Percentiles rank a stretch among this genome's conserved stretches.
These are phyloP conservation scores for Spongilla lacustris DNA, from an alignment of 37 sponge, comb jelly and placozoan genomes.

Conservation along the genomic window DNA sequence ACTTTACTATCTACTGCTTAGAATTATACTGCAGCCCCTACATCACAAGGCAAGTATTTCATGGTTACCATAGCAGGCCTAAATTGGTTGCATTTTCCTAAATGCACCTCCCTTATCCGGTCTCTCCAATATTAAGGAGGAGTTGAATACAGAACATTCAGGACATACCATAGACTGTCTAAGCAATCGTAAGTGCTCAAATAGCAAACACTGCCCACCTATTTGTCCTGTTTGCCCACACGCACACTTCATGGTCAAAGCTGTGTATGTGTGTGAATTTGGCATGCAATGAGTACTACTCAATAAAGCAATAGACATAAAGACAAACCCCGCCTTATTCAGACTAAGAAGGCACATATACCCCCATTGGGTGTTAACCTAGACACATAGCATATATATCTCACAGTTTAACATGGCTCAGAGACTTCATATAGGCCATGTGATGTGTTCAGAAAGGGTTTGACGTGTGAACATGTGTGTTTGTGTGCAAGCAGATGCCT, in stretches of 20 bases:
- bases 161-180: background rate
- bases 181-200: background rate
- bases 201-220: background rate
- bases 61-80: background rate
- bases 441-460: too few relatives aligned
- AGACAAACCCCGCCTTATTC: background rate
- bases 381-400: too few relatives aligned
- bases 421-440: too few relatives aligned
- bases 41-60: too few relatives aligned
- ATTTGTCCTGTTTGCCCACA: background rate
- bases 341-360: background rate
- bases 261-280: constrained; percentile 11
- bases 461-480: too few relatives aligned
- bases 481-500: too few relatives aligned
- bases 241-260: background rate
- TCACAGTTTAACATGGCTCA: too few relatives aligned
- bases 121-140: background rate
- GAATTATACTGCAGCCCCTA: too few relatives aligned
- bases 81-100: background rate
- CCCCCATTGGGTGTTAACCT: too few relatives aligned
- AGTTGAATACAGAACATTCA: background rate
- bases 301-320: background rate
- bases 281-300: background rate
- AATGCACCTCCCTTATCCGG: background rate
- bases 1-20: too few relatives aligned